Base-by-base conservation (phyloP, 2,888 invertebrate species). In the Melangyna quadrimaculata region DNA sequence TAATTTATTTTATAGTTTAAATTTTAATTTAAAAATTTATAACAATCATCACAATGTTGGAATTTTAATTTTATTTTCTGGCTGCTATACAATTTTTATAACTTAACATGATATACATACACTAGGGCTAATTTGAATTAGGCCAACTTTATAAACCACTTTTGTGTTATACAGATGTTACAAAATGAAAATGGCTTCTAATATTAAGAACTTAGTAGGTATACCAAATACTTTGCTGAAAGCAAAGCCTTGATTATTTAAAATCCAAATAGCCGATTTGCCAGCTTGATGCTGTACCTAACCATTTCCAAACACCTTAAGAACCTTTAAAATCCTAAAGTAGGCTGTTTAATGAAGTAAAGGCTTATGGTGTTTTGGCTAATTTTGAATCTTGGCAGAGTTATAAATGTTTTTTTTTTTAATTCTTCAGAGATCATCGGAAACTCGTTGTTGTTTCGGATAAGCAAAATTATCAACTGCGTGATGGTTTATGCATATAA, bases 41-140 rank as follows among this genome's bases (percentile, higher is more conserved):
- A 69, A 86, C 70, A 79, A 81, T 88, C 84, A 81, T 88, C 84
- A 57, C 87, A 88, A 78, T 84, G 67, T 80, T 78, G 79, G 65
- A 70, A 72, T 80, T 29, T 32, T n/a, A n/a, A 22, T 73, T 77
- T 69, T 77, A 14, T 27, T 40, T 63, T 48, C 75, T 70, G 55
- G 53, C 71, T 61, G 35, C 45, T 72, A 63, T 61, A 61, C 51
- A 70, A 40, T 70, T 74, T 75, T 57, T 78, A 71, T 80, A 57
- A 78, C 37, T 72, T 59, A 77, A 73, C 43, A 37, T 74, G 57
- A 22, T 72, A 57, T 59, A 53, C 74, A 59, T 19, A 35, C 19
- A 27, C 6, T 14, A 43, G 40, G 37, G 37, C 27, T 17, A 6
- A 17, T 29, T 17, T 27, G 29, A 27, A 17, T 12, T 2, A 40